Evolutionary conservation across 2,888 invertebrate species (phyloP), one percentile per base, ranked within the genome.

Genomic region (Heliconius sara): DNA sequence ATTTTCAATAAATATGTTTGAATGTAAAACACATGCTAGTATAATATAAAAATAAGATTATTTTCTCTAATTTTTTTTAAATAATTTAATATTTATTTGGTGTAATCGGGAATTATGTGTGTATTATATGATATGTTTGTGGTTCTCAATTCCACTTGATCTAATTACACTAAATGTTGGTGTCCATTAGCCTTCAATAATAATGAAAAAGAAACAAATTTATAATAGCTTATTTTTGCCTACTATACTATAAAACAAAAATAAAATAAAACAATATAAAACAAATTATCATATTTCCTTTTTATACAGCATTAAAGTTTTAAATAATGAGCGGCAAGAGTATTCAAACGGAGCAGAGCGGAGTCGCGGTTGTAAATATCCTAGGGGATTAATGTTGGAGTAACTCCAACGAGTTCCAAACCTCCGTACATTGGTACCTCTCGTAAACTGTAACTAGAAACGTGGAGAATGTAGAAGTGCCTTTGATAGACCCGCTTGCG

Each of bases 341-440:
- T 76, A 80, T 80, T 81, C 76, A 83, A 84, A 84, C 84, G 84
- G 83, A 83, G 84, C 84, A 84, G 84, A 84, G 82, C 85, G 85
- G 84, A 83, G 83, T 81, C 82, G 75, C 74, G 85, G 83, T 84
- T 84, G 85, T 89, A 88, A 89, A 89, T 88, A 86, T 85, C 83
- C 82, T 63, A 79, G 82, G 84, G 86, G 85, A 87, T 88, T 87
- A 86, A 85, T 82, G 86, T 85, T 80, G 79, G 84, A 84, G 84
- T 81, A 83, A 80, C 81, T 81, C 80, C 77, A 76, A 82, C 81
- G 78, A 76, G 82, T 80, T 80, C 80, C 80, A 73, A 83, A 84
- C 84, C 81, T 81, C 80, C 60, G 27, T 39, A 68, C 68, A 76
- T 47, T n/a, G 30, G 71, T n/a, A 63, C 68, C 25, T 75, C 79